These are phyloP conservation scores for Heterodera carotae DNA, from an alignment of 1,140 invertebrate genomes.

Conservation along the genomic window DNA sequence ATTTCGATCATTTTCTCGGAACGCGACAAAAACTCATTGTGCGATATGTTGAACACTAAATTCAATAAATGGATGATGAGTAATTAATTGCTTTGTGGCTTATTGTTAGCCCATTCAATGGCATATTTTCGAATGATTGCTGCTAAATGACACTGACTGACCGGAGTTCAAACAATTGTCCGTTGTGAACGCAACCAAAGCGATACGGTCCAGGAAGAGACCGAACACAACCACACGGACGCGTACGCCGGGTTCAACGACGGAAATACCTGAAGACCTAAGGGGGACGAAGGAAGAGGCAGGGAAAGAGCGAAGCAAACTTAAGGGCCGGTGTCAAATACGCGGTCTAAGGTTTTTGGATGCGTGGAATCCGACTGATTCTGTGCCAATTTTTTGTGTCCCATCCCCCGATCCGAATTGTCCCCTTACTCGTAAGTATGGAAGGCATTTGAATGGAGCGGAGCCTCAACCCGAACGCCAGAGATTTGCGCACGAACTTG, in stretches of 20 bases:
- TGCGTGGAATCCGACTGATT: no score
- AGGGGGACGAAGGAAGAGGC: slow-evolving; percentile 20
- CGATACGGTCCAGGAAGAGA: slow-evolving; percentile 55
- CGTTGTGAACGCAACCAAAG: slow-evolving; percentile 54
- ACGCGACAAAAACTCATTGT: slow-evolving; percentile 56
- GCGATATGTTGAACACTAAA: slow-evolving; percentile 52
- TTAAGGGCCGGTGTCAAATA: slow-evolving; percentile 1
- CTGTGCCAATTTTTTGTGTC: no score
- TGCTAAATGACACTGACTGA: no score
- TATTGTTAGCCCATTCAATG: slow-evolving; percentile 42
- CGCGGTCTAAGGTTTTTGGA: slow-evolving; percentile 9
- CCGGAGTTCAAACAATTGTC: slow-evolving; percentile 47
- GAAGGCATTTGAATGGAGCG: slow-evolving; percentile 50
- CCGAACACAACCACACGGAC: slow-evolving; percentile 60
- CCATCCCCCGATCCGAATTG: no score
- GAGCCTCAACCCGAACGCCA: slow-evolving; percentile 53
- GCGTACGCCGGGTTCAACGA: slow-evolving; percentile 53
- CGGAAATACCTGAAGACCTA: slow-evolving; percentile 56
- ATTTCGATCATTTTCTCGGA: slow-evolving; percentile 58
- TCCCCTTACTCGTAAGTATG: slow-evolving; percentile 49
- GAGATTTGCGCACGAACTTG: slow-evolving; percentile 60
- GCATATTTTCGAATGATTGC: neutral
- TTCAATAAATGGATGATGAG: neutral
- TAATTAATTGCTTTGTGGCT: no score
- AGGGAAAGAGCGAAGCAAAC: neutral